These are phyloP conservation scores for Calameuta idolon DNA, from an alignment of 2,888 invertebrate species.

Conservation along the genomic window DNA sequence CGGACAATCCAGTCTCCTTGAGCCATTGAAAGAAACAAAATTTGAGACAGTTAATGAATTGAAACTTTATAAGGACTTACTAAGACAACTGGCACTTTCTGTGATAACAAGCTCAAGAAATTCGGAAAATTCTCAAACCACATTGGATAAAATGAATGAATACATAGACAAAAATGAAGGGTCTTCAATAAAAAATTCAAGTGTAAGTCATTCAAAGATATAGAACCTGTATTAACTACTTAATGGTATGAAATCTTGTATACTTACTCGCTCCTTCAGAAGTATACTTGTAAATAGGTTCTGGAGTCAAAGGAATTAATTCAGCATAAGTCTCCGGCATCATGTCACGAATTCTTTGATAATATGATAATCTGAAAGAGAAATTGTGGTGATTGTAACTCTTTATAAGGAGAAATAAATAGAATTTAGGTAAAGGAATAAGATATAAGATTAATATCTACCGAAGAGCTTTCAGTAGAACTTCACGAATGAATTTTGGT, in stretches of 20 bases:
- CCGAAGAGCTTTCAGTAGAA: conserved; percentile 91
- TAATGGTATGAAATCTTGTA: neutral
- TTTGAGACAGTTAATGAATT: neutral
- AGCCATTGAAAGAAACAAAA: neutral
- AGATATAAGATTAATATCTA: conserved; percentile 57
- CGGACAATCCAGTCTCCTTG: neutral
- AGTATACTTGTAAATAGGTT: conserved; percentile 90
- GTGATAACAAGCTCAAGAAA: neutral
- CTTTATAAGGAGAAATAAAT: neutral
- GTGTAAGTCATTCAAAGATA: neutral
- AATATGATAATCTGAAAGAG: conserved; percentile 85
- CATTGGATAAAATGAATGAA: neutral
- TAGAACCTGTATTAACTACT: neutral
- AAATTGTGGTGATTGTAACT: conserved; percentile 16
- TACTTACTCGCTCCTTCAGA: conserved; percentile 88
- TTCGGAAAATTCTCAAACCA: neutral
- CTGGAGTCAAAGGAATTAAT: conserved; percentile 87
- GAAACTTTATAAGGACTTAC: neutral
- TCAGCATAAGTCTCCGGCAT: conserved; percentile 88
- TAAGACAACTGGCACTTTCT: conserved; percentile 5
- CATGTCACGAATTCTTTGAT: conserved; percentile 92
- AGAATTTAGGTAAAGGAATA: neutral
- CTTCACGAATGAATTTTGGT: conserved; percentile 94
- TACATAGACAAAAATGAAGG: neutral
- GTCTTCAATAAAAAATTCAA: neutral